phyloP scores from a whole-genome alignment of 2,797 vertebrate species.

The Sebastes elongatus region DNA sequence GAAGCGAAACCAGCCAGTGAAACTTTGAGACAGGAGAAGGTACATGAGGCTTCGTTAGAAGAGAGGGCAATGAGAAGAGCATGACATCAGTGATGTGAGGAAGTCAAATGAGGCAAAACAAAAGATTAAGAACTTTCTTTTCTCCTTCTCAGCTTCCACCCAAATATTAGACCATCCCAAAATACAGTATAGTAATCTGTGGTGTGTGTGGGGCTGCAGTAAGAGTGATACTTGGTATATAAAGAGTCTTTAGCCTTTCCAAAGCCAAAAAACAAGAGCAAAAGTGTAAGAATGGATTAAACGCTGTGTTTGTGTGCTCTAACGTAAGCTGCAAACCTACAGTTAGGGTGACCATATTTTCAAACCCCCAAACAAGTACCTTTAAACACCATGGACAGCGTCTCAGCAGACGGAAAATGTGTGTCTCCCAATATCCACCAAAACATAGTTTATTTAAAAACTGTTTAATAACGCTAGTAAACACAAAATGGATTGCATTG shows the following conservation, averaged over 20 bases:
- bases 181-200: not conserved
- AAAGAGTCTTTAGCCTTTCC: not conserved
- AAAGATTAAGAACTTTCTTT: not conserved
- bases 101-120: conserved; percentile 20
- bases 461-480: too few relatives aligned
- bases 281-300: not conserved
- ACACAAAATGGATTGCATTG: too few relatives aligned
- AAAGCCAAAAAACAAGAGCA: not conserved
- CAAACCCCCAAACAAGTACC: too few relatives aligned
- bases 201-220: not conserved
- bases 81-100: not conserved
- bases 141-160: not conserved
- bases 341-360: too few relatives aligned
- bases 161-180: not conserved
- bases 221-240: not conserved
- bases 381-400: too few relatives aligned
- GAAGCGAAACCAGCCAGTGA: conserved; percentile 32
- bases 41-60: not conserved
- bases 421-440: too few relatives aligned
- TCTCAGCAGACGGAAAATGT: too few relatives aligned
- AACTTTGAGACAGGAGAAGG: conserved; percentile 23
- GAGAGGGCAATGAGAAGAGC: not conserved
- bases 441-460: too few relatives aligned
- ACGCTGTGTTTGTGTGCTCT: not conserved
- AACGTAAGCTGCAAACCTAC: too few relatives aligned